Evolutionary conservation across 2,113 vertebrate genomes (phyloP), one percentile per base, ranked within the genome.

Genomic region (Diadophis punctatus): DNA sequence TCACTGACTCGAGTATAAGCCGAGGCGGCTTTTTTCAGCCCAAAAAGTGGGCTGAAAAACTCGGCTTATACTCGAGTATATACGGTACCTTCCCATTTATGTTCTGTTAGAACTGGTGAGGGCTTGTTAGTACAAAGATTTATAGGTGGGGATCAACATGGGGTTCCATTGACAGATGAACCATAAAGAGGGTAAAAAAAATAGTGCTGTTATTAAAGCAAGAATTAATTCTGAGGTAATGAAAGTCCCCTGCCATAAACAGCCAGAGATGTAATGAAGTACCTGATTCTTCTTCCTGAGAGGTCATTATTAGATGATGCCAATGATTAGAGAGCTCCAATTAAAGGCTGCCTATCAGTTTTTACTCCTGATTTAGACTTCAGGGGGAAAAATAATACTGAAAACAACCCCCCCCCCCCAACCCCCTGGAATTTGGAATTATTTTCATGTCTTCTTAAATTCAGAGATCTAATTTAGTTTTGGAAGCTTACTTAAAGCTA

Each of bases 381-480:
- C 51, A 84, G 51, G 43, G 27, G n/a, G 22, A 27, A 46, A 43
- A 39, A 68, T 68, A 34, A 16, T 68, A 43, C 56, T 23, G 43
- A 88, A 88, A 92, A 56, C 46, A n/a, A 11, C 39, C 3, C 16
- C 2, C 3, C 55, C 49, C 56, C 16, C 20, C 9, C 12, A 80
- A 8, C 46, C 88, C 3, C 10, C 30, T 86, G 49, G 11, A n/a
- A 63, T 89, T 86, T 86, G 55, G 92, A 93, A 60, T 90, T 93
- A 90, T 93, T 93, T 93, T 91, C 60, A 56, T 85, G 90, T 80
- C 60, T 91, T 91, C 90, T 88, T 88, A 93, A 93, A 93, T 88
- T 88, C 85, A 93, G 27, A 88, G 86, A 91, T 91, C 63, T 90
- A 93, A 91, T 90, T 93, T 93, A 58, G 30, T 91, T 93, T 88